Base-by-base conservation (phyloP, 2,888 invertebrate species). In the Graphium colonna region DNA sequence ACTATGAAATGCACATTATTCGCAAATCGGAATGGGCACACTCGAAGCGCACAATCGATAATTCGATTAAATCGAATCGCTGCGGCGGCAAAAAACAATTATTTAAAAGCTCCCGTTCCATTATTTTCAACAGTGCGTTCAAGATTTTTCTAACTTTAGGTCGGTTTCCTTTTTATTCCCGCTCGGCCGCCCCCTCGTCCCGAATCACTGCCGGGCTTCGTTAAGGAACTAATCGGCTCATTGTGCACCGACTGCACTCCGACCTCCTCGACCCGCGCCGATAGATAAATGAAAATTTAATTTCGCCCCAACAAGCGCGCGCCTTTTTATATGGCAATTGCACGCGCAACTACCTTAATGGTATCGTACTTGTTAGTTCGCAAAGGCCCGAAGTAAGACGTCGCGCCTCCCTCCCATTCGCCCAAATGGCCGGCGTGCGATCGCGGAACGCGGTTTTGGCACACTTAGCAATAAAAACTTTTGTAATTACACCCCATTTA, bases 381-480 rank as follows among this genome's bases (percentile, higher is more conserved):
- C 60, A 61, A 56, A 60, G 51, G 66, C 61, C 61, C 67, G 67
- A 21, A 65, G 60, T 62, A 74, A 71, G 65, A 60, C 60, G 58
- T 62, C 56, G 64, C 59, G 71, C 61, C 60, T 68, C 54, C 64
- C 60, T 58, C 64, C 59, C 57, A 68, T 42, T 65, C 70, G 69
- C 65, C 65, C 57, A 56, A 65, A 65, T 57, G 59, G 61, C 54
- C 53, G 59, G 55, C 55, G 55, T 58, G 61, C 71, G 73, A 73
- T 73, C 68, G 73, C 72, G 68, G 71, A 79, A 76, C 71, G 70
- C 77, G 76, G 73, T 80, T 84, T 83, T 86, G 87, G 86, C 77
- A 69, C 77, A 78, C 70, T 81, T 77, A 74, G 83, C 77, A 82
- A 86, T 89, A 86, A 88, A 88, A 88, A 88, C 87, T 89, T 88